phyloP scores from a whole-genome alignment of 2,888 invertebrate species.

The Sisyra nigra region DNA sequence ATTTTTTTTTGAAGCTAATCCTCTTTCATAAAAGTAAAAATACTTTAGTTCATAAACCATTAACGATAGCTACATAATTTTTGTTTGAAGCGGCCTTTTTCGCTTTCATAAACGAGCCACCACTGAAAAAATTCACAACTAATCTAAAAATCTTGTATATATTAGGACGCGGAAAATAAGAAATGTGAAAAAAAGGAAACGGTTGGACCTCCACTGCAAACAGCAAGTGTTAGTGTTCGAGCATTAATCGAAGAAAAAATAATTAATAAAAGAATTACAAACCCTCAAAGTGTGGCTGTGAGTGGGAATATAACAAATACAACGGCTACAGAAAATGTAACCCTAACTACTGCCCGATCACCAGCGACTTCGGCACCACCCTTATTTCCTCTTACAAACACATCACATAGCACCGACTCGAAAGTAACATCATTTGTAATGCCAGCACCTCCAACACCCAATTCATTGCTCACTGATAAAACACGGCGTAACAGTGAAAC shows the following conservation, averaged over 20 bases:
- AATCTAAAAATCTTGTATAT: background rate
- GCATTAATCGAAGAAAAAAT: constrained; percentile 88
- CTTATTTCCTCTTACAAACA: constrained; percentile 26
- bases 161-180: constrained; percentile 66
- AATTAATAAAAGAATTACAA: constrained; percentile 65
- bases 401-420: constrained; percentile 23
- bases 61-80: too few species aligned
- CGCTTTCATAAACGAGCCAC: too few species aligned
- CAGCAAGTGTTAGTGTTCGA: constrained; percentile 80
- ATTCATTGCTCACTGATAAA: constrained; percentile 27
- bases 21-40: background rate
- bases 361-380: constrained; percentile 20
- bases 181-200: constrained; percentile 75
- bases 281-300: constrained; percentile 19
- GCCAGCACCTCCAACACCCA: constrained; percentile 31
- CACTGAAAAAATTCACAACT: too few species aligned
- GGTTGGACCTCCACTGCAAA: constrained; percentile 70
- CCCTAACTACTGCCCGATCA: constrained; percentile 4
- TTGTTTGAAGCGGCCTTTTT: too few species aligned
- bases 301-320: constrained; percentile 25
- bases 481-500: constrained; percentile 39
- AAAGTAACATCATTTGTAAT: constrained; percentile 36
- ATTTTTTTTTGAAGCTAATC: background rate
- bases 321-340: constrained; percentile 17
- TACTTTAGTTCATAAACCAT: background rate